phyloP scores from a whole-genome alignment of 2,888 invertebrate genomes.

The Alcis repandata region DNA sequence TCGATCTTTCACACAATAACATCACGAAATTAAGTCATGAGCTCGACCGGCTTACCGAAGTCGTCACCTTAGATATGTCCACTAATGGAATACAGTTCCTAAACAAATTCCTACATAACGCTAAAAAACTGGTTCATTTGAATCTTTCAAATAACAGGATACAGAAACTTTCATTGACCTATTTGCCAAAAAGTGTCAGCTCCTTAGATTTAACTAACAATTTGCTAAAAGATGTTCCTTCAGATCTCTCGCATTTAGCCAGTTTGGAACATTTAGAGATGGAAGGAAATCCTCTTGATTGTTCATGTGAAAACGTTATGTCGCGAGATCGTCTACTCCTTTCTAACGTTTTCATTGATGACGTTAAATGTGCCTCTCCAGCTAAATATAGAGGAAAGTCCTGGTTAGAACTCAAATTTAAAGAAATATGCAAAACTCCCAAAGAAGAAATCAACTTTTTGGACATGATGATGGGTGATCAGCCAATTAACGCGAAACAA shows the following conservation, averaged over 20 bases:
- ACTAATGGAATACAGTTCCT: conserved; percentile 87
- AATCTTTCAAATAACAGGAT: conserved; percentile 88
- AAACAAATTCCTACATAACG: conserved; percentile 85
- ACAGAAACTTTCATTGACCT: conserved; percentile 79
- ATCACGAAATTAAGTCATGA: conserved; percentile 86
- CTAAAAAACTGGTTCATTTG: conserved; percentile 86
- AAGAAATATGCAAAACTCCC: conserved; percentile 82
- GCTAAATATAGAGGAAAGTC: conserved; percentile 79
- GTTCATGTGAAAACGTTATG: conserved; percentile 89
- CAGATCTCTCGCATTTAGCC: conserved; percentile 84
- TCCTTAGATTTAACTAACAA: conserved; percentile 88
- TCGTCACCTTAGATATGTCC: conserved; percentile 88
- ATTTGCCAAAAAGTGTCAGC: conserved; percentile 87
- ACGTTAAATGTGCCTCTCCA: conserved; percentile 86
- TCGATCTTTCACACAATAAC: conserved; percentile 89
- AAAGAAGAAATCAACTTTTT: conserved; percentile 71
- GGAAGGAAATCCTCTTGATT: conserved; percentile 89
- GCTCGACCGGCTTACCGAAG: conserved; percentile 86
- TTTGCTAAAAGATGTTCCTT: conserved; percentile 86
- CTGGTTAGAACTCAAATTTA: conserved; percentile 87
- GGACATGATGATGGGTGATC: conserved; percentile 89
- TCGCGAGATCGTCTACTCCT: conserved; percentile 87
- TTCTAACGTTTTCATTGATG: conserved; percentile 84
- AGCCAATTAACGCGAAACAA: conserved; percentile 78
- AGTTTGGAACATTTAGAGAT: conserved; percentile 88